phyloP scores from a whole-genome alignment of 1,140 invertebrate genomes.

The Proales similis region DNA sequence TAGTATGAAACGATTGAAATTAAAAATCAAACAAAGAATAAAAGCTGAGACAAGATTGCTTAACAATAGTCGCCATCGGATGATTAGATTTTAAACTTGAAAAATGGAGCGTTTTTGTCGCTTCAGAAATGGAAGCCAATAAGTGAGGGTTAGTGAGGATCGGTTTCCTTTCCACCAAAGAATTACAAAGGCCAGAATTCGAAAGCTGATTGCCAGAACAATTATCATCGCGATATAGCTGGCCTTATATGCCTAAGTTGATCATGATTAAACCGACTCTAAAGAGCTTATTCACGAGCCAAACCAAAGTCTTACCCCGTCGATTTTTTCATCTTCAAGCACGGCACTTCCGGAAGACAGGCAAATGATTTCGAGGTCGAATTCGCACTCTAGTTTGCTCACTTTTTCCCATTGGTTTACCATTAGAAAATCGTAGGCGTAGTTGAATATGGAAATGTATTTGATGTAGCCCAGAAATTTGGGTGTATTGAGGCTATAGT shows the following conservation, averaged over 20 bases:
- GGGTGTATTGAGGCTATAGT: neutral
- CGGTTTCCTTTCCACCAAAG: slow-evolving; percentile 13
- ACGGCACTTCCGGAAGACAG: neutral
- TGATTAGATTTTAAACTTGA: too few relatives aligned
- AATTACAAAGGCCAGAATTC: neutral
- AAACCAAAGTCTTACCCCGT: neutral
- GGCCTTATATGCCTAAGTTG: slow-evolving; percentile 6
- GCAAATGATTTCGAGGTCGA: slow-evolving; percentile 19
- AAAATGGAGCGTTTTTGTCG: too few relatives aligned
- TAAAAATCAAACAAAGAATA: too few relatives aligned
- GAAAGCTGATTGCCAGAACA: neutral
- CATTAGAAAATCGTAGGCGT: slow-evolving; percentile 13
- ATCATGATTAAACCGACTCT: neutral
- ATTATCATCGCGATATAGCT: slow-evolving; percentile 10
- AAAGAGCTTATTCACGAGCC: neutral
- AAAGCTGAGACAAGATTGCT: too few relatives aligned
- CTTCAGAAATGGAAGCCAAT: too few relatives aligned
- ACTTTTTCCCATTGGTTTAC: slow-evolving; percentile 37
- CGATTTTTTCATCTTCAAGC: neutral
- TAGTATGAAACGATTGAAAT: too few relatives aligned
- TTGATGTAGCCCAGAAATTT: neutral
- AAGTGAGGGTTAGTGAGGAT: too few relatives aligned
- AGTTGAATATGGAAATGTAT: slow-evolving; percentile 27
- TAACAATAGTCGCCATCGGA: too few relatives aligned
- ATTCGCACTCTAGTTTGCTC: slow-evolving; percentile 19